Evolutionary conservation across 2,797 vertebrate species (phyloP), one percentile per base, ranked within the genome.

Genomic region (Crenichthys baileyi): DNA sequence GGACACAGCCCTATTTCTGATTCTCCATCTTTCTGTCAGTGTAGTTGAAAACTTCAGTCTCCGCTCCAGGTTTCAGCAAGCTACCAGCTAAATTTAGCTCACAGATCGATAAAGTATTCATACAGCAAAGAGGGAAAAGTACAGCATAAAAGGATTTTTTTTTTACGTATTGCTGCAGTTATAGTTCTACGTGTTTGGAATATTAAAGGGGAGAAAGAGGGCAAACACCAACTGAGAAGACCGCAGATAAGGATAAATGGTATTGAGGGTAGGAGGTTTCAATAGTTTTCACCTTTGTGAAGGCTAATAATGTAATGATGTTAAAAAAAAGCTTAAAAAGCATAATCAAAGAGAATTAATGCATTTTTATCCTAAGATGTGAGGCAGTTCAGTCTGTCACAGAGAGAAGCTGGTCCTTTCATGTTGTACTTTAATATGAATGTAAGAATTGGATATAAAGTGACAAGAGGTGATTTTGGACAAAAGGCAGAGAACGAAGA

Each of bases 21-120:
- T 31, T 48, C 58, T 61, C 72, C 13, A 31, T 72, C 51, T 65
- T 58, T 22, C 39, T 77, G 46, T 78, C 72, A 16, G 36, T 50
- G 58, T 4, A 2, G 58, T 53, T 78, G 31, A 56, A 77, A 71
- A 78, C 15, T 16, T 60, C 79, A 61, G 71, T 70, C 51, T 78
- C 29, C 0, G 70, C 41, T 78, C 31, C 76, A 68, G 48, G 0
- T 76, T 86, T 82, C 79, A 76, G 77, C 67, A 44, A 81, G 60
- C 79, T 31, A 72, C 77, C 80, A 39, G 58, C 39, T 85, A 83
- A 70, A 81, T 89, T 85, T 78, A 85, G 88, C 89, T 83, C 51
- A 0, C 76, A 70, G 85, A 88, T 87, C 82, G 36, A 90, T 91
- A 61, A 89, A 91, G 87, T 87, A 86, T 90, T 89, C 85, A 90